phyloP scores from a whole-genome alignment of 1,140 invertebrate genomes.

The Holotrichia oblita region DNA sequence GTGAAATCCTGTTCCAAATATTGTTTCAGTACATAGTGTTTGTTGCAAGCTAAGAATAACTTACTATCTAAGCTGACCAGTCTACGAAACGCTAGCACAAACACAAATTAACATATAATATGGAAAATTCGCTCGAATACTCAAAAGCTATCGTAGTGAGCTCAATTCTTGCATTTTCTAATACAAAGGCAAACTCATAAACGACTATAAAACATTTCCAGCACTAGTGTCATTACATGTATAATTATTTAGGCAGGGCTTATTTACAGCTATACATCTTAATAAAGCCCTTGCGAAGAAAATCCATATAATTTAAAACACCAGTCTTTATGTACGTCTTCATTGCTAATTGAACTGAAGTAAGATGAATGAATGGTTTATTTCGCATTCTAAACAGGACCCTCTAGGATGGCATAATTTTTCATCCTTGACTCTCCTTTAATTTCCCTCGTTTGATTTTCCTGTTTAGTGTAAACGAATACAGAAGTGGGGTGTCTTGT shows the following conservation, averaged over 20 bases:
- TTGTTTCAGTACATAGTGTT: too few relatives aligned
- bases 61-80: too few relatives aligned
- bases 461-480: conserved; percentile 5
- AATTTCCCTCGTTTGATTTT: neutral
- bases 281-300: conserved; percentile 43
- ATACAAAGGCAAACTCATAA: neutral
- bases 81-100: too few relatives aligned
- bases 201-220: neutral
- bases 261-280: conserved; percentile 45
- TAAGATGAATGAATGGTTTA: conserved; percentile 47
- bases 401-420: conserved; percentile 25
- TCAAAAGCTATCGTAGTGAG: too few relatives aligned
- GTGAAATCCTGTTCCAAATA: too few relatives aligned
- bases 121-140: too few relatives aligned
- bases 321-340: conserved; percentile 43
- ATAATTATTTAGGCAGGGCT: conserved; percentile 34
- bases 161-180: neutral
- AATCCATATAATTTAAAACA: conserved; percentile 43
- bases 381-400: conserved; percentile 24
- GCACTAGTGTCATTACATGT: neutral
- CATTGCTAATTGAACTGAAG: conserved; percentile 46
- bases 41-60: too few relatives aligned
- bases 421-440: conserved; percentile 26
- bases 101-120: too few relatives aligned
- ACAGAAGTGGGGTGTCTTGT: neutral